A percentile compares a stretch with the other conserved stretches of the same genome.
Conservation (phyloP, 35 echinoderm and acorn worm species). For the Patiria miniata region DNA sequence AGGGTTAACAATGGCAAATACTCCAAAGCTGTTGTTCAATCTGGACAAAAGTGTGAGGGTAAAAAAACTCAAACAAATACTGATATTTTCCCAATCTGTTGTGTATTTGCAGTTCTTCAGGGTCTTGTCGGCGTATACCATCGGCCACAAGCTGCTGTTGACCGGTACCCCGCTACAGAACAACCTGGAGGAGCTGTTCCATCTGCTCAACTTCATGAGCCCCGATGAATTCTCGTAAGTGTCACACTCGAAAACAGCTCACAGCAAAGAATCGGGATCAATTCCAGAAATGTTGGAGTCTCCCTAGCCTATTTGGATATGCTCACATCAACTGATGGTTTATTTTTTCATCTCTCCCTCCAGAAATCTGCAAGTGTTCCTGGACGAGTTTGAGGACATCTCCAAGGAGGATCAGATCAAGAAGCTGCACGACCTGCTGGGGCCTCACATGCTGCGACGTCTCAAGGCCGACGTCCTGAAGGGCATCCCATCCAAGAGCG, state of each 20-base stretch:
- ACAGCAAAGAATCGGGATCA: too few relatives aligned
- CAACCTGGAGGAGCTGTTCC: constrained; percentile 98
- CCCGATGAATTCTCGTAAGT: constrained; percentile 92
- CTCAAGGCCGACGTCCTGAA: constrained; percentile 99
- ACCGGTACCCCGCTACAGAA: constrained; percentile 96
- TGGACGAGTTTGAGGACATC: constrained; percentile 99
- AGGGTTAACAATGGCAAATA: too few relatives aligned
- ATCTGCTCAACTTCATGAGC: constrained; percentile 94
- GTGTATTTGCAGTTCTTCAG: constrained; percentile 99
- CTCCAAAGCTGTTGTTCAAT: too few relatives aligned
- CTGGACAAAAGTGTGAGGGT: too few relatives aligned
- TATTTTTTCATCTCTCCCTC: too few relatives aligned
- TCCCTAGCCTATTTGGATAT: too few relatives aligned
- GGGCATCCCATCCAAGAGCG: constrained; percentile 98
- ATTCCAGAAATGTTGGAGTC: too few relatives aligned
- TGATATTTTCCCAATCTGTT: too few relatives aligned
- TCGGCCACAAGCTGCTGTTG: constrained; percentile 84
- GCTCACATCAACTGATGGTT: too few relatives aligned
- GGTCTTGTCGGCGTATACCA: constrained; percentile 76
- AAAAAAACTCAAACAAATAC: too few relatives aligned
- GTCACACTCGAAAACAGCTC: not conserved
- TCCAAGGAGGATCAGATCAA: constrained; percentile 99
- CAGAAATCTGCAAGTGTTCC: constrained; percentile 94
- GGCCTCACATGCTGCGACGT: constrained; percentile 99
- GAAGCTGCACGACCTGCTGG: constrained; percentile 97